Evolutionary conservation across 2,797 vertebrate genomes (phyloP).

Genomic region (Typhlichthys subterraneus): DNA sequence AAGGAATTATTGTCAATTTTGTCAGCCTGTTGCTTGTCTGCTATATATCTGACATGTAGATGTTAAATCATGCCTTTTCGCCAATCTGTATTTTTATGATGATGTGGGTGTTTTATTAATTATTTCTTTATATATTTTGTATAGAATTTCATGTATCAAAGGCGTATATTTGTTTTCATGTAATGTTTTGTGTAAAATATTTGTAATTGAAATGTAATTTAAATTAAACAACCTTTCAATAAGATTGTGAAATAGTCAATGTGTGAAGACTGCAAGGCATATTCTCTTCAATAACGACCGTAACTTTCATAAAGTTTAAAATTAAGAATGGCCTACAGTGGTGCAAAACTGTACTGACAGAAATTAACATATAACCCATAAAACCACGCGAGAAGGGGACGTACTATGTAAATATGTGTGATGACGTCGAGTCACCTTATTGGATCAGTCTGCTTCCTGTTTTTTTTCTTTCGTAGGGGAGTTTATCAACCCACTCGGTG

Average conservation of each 20-base stretch:
- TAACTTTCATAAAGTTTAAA: no score
- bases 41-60: conserved; percentile 39
- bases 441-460: conserved; percentile 61
- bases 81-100: conserved; percentile 36
- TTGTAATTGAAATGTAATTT: conserved; percentile 58
- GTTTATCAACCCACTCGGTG: neutral
- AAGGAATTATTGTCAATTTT: conserved; percentile 29
- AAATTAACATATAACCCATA: no score
- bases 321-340: no score
- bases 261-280: neutral
- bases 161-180: conserved; percentile 25
- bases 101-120: conserved; percentile 40
- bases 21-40: conserved; percentile 35
- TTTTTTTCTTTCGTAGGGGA: conserved; percentile 56
- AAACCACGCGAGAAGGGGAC: no score
- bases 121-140: conserved; percentile 49
- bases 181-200: conserved; percentile 50
- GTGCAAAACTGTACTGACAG: no score
- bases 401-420: conserved; percentile 22
- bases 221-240: conserved; percentile 57
- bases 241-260: conserved; percentile 7
- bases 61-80: conserved; percentile 27
- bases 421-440: conserved; percentile 23
- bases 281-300: no score
- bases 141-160: conserved; percentile 27